Evolutionary conservation across 1,140 invertebrate genomes (phyloP).

Genomic region (Phymastichus coffea): DNA sequence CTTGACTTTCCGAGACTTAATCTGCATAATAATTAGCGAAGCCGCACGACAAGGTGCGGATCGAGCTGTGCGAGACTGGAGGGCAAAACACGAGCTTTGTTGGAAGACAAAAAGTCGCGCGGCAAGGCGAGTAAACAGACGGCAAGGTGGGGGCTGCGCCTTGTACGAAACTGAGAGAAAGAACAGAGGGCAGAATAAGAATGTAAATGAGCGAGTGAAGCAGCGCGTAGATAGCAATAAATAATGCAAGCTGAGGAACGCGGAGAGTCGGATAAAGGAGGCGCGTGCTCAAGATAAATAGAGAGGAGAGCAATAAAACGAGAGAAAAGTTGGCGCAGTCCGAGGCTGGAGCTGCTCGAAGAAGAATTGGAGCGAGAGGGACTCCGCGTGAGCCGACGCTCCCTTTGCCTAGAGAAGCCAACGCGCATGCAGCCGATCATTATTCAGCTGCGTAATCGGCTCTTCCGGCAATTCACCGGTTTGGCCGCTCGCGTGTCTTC

Average conservation of each 20-base stretch:
- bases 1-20: too few species aligned
- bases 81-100: too few species aligned
- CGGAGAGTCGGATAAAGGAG: background rate
- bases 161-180: background rate
- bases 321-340: background rate
- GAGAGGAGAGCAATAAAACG: background rate
- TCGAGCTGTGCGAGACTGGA: too few species aligned
- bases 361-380: slow-evolving; percentile 8
- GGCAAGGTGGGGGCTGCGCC: background rate
- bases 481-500: slow-evolving; percentile 36
- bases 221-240: background rate
- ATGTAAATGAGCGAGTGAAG: background rate
- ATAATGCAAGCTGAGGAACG: background rate
- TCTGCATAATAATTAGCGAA: too few species aligned
- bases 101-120: too few species aligned
- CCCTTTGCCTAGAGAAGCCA: slow-evolving; percentile 1
- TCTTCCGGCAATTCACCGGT: slow-evolving; percentile 46
- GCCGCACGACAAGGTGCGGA: too few species aligned
- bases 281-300: background rate
- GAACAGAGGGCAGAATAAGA: background rate
- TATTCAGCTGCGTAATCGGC: slow-evolving; percentile 28
- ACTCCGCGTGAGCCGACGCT: slow-evolving; percentile 11
- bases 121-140: background rate
- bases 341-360: background rate
- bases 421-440: slow-evolving; percentile 15